These are phyloP conservation scores for Lissonota sp. DNA, from an alignment of 2,888 invertebrate species.

Conservation along the genomic window DNA sequence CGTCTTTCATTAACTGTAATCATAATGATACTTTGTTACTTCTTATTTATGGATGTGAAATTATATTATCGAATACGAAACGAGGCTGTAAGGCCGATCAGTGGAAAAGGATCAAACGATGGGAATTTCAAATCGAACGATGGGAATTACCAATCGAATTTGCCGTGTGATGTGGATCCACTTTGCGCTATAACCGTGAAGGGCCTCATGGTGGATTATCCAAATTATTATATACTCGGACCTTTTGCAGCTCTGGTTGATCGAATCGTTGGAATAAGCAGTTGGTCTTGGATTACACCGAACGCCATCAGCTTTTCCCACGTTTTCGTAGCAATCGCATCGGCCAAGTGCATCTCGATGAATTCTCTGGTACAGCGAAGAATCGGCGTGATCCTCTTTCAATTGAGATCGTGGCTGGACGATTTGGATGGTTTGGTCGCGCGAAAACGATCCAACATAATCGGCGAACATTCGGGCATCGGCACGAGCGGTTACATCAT, in stretches of 20 bases:
- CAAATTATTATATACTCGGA: conserved; percentile 93
- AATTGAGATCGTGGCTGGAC: conserved; percentile 92
- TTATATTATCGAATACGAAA: conserved; percentile 89
- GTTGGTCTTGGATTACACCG: conserved; percentile 88
- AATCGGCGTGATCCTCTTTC: conserved; percentile 91
- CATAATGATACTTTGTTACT: conserved; percentile 75
- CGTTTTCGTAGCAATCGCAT: conserved; percentile 89
- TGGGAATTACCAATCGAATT: conserved; percentile 82
- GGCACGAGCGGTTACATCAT: conserved; percentile 92
- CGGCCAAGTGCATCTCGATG: conserved; percentile 91
- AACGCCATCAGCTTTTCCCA: conserved; percentile 94
- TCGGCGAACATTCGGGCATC: conserved; percentile 92
- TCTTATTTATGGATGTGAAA: conserved; percentile 90
- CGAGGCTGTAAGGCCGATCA: conserved; percentile 86
- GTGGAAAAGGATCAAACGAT: conserved; percentile 56
- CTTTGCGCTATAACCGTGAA: conserved; percentile 93
- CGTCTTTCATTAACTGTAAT: neutral
- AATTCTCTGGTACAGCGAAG: conserved; percentile 90
- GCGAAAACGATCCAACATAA: conserved; percentile 89
- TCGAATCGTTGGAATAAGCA: conserved; percentile 87
- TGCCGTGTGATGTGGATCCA: conserved; percentile 90
- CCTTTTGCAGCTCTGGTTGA: conserved; percentile 92
- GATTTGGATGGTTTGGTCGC: conserved; percentile 95
- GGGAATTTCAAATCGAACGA: conserved; percentile 69
- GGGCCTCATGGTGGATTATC: conserved; percentile 92